phyloP scores from a whole-genome alignment of 2,888 invertebrate genomes.

The Sericinus montela region DNA sequence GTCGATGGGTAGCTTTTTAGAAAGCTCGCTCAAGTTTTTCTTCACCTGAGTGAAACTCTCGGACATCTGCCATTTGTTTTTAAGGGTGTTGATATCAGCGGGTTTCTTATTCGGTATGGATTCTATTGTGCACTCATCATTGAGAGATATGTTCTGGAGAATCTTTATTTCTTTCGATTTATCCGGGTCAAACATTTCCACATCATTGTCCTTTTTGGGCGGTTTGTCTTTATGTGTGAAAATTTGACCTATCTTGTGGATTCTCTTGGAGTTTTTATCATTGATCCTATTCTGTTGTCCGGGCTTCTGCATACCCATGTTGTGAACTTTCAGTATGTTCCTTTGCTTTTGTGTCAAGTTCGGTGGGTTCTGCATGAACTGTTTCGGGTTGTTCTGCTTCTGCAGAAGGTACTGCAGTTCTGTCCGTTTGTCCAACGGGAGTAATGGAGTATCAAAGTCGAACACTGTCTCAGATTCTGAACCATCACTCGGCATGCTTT shows the following conservation, averaged over 20 bases:
- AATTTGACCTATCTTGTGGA: slow-evolving; percentile 68
- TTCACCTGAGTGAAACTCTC: slow-evolving; percentile 74
- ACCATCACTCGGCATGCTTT: slow-evolving; percentile 44
- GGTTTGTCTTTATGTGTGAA: slow-evolving; percentile 51
- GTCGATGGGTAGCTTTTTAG: slow-evolving; percentile 56
- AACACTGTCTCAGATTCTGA: slow-evolving; percentile 49
- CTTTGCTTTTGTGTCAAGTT: slow-evolving; percentile 61
- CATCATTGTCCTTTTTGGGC: slow-evolving; percentile 36
- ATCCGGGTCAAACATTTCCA: slow-evolving; percentile 45
- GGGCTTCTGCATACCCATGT: slow-evolving; percentile 55
- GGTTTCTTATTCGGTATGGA: slow-evolving; percentile 70
- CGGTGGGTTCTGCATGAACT: slow-evolving; percentile 54
- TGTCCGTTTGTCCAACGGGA: slow-evolving; percentile 67
- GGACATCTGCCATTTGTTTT: slow-evolving; percentile 74
- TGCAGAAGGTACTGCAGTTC: slow-evolving; percentile 68
- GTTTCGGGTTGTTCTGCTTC: slow-evolving; percentile 72
- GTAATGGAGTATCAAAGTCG: slow-evolving; percentile 49
- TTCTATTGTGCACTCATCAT: slow-evolving; percentile 81
- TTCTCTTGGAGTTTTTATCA: slow-evolving; percentile 65
- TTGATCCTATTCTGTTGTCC: slow-evolving; percentile 56
- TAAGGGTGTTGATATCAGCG: slow-evolving; percentile 68
- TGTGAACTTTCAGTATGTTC: slow-evolving; percentile 58
- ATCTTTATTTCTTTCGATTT: slow-evolving; percentile 42
- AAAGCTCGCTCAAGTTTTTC: slow-evolving; percentile 68
- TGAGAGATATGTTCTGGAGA: slow-evolving; percentile 68